A percentile compares a stretch with the other conserved stretches of the same genome.
Evolutionary conservation across 2,113 vertebrate genomes (phyloP).

Genomic region (Nyctereutes procyonoides): DNA sequence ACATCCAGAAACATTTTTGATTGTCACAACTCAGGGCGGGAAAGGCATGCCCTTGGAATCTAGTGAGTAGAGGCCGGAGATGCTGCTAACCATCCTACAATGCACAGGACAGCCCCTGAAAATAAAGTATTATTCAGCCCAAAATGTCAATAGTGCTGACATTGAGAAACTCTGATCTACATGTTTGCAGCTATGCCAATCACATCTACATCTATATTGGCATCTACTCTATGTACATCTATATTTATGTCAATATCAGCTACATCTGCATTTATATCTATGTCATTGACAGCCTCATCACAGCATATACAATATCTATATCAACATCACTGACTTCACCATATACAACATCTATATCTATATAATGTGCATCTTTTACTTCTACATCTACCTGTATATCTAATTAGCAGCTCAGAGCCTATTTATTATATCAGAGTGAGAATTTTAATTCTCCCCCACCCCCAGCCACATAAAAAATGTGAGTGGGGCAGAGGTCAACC

Average conservation of each 20-base stretch:
- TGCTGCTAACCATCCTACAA: neutral
- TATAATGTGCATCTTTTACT: neutral
- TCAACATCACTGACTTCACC: neutral
- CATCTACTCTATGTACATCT: neutral
- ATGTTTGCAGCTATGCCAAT: neutral
- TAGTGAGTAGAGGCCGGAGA: neutral
- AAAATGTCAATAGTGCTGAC: neutral
- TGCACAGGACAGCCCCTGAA: neutral
- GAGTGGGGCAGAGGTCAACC: neutral
- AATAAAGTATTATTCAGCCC: neutral
- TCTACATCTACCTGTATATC: neutral
- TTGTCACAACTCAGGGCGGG: neutral
- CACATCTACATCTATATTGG: neutral
- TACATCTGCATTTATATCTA: neutral
- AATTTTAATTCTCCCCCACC: neutral
- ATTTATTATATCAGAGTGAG: neutral
- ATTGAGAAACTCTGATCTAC: neutral
- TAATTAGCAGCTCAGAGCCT: neutral
- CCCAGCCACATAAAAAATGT: neutral
- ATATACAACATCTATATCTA: neutral
- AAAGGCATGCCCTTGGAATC: neutral
- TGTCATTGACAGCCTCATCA: neutral
- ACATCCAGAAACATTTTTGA: neutral
- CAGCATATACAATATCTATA: neutral
- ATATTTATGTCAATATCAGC: neutral